Evolutionary conservation across 2,888 invertebrate species (phyloP).

Genomic region (Gnatocerus cornutus): DNA sequence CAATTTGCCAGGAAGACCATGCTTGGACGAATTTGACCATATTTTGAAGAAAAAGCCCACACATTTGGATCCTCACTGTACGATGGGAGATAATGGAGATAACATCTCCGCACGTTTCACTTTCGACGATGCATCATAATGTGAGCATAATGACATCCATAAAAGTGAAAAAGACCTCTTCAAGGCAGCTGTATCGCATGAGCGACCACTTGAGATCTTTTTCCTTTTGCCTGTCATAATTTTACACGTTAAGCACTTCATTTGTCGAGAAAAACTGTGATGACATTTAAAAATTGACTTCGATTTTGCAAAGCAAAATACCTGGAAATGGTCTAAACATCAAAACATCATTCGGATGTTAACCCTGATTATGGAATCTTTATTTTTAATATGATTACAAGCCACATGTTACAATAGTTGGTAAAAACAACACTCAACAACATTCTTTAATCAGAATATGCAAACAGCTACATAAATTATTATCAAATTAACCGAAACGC

Average conservation of each 20-base stretch:
- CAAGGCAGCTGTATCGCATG: constrained; percentile 17
- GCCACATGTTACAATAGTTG: background rate
- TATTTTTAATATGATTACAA: background rate
- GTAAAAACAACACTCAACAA: background rate
- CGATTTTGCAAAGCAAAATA: background rate
- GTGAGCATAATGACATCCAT: constrained; percentile 40
- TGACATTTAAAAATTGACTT: background rate
- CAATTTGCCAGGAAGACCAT: constrained; percentile 34
- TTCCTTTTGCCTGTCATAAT: constrained; percentile 23
- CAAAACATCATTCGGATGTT: background rate
- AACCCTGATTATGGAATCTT: background rate
- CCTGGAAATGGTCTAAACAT: background rate
- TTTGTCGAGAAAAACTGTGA: too few species aligned
- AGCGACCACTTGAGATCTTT: constrained; percentile 23
- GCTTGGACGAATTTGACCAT: background rate
- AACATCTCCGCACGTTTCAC: constrained; percentile 34
- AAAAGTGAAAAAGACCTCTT: constrained; percentile 37
- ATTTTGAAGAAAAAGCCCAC: too few species aligned
- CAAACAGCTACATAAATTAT: constrained; percentile 24
- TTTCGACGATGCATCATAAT: constrained; percentile 36
- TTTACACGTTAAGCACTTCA: background rate
- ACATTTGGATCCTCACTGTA: background rate
- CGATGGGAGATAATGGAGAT: constrained; percentile 28
- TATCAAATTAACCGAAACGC: constrained; percentile 24
- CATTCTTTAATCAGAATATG: background rate